Evolutionary conservation across 2,888 invertebrate genomes (phyloP).

Genomic region (Thera britannica): DNA sequence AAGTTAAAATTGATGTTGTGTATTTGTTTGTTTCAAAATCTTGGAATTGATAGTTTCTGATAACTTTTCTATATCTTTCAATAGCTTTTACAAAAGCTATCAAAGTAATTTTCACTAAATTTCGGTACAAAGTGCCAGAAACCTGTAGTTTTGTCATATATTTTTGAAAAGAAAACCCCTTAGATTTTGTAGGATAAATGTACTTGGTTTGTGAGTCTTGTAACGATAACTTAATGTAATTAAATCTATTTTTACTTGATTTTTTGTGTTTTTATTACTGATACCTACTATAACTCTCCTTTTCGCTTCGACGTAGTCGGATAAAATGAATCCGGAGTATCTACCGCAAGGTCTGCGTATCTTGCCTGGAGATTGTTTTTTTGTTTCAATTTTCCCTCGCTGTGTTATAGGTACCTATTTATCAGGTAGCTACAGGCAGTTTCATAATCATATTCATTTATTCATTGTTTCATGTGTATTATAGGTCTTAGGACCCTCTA

Average conservation of each 20-base stretch:
- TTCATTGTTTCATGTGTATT: too few relatives aligned
- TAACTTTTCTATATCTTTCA: constrained; percentile 6
- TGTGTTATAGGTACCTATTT: too few relatives aligned
- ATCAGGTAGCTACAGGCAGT: too few relatives aligned
- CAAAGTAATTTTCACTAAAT: constrained; percentile 5
- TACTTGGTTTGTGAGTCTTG: constrained; percentile 61
- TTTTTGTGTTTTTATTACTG: constrained; percentile 24
- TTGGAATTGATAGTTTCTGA: constrained; percentile 14
- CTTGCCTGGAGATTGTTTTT: too few relatives aligned
- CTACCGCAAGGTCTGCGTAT: too few relatives aligned
- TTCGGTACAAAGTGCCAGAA: constrained; percentile 59
- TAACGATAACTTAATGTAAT: constrained; percentile 61
- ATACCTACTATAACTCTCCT: too few relatives aligned
- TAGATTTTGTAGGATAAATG: constrained; percentile 52
- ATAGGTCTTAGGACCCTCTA: too few relatives aligned
- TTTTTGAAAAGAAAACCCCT: constrained; percentile 50
- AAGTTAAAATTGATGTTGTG: constrained; percentile 3
- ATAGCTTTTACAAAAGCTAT: neutral
- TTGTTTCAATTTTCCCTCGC: too few relatives aligned
- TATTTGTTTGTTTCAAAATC: neutral
- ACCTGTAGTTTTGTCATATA: constrained; percentile 45
- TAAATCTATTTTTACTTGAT: constrained; percentile 75
- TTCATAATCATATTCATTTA: too few relatives aligned
- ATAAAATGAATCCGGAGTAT: too few relatives aligned
- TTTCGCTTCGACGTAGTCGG: too few relatives aligned